Percentiles rank a stretch among this genome's conserved stretches.
phyloP scores from a whole-genome alignment of 2,797 vertebrate species.

The Fratercula arctica region DNA sequence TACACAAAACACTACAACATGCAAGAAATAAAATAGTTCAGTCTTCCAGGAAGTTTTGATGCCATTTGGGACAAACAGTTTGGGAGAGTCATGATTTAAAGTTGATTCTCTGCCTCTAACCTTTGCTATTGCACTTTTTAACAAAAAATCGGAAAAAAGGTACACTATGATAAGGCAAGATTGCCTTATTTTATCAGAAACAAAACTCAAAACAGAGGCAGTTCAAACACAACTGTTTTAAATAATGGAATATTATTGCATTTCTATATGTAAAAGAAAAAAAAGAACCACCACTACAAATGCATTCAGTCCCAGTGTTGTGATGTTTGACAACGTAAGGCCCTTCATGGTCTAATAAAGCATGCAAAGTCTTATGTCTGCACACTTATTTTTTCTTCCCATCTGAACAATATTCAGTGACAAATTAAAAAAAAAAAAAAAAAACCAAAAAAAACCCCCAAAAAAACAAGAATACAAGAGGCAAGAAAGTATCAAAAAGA shows the following conservation, averaged over 20 bases:
- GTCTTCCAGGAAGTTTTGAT: neutral
- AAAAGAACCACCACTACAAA: neutral
- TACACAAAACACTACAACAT: neutral
- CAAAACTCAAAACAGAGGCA: neutral
- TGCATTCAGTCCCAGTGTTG: neutral
- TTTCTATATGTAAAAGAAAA: neutral
- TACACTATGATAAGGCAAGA: neutral
- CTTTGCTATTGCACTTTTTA: neutral
- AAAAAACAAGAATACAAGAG: neutral
- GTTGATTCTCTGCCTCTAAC: neutral
- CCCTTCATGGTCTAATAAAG: neutral
- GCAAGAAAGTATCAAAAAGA: neutral
- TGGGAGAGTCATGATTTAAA: neutral
- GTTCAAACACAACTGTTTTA: neutral
- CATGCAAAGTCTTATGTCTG: neutral
- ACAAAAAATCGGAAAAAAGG: neutral
- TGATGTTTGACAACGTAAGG: neutral
- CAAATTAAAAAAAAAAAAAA: neutral
- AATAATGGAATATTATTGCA: neutral
- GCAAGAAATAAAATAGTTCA: neutral
- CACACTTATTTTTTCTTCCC: neutral
- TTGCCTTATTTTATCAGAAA: neutral
- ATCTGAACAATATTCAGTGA: neutral
- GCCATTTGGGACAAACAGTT: neutral
- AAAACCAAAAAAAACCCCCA: no score